Percentiles rank a stretch among this genome's conserved stretches.
phyloP scores from a whole-genome alignment of 2,888 invertebrate species.

The Taphrorychus bicolor region DNA sequence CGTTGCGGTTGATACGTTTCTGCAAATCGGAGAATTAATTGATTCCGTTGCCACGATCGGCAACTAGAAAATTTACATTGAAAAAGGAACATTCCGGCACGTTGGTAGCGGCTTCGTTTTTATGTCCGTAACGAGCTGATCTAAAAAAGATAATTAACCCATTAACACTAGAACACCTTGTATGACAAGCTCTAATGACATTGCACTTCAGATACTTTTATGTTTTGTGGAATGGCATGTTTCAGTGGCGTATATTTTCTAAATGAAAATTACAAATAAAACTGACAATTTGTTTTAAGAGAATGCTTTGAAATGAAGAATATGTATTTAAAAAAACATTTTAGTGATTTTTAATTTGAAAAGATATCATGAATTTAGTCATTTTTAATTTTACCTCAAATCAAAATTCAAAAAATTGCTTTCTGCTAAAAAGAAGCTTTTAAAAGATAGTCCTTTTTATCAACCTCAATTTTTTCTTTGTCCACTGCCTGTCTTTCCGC shows the following conservation, averaged over 20 bases:
- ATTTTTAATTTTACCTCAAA: too few relatives aligned
- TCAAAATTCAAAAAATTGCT: too few relatives aligned
- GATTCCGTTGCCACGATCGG: not conserved
- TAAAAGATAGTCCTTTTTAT: too few relatives aligned
- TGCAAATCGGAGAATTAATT: not conserved
- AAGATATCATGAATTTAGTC: too few relatives aligned
- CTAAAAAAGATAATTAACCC: conserved; percentile 19
- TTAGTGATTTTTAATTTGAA: too few relatives aligned
- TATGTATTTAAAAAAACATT: too few relatives aligned
- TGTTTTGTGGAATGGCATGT: not conserved
- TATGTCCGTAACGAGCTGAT: conserved; percentile 15
- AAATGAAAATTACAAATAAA: not conserved
- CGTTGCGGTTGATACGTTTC: not conserved
- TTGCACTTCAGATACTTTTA: not conserved
- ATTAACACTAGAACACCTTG: conserved; percentile 27
- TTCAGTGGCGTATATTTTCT: not conserved
- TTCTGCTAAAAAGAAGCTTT: too few relatives aligned
- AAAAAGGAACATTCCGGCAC: conserved; percentile 11
- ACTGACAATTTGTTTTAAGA: too few relatives aligned
- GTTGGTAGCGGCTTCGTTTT: conserved; percentile 10
- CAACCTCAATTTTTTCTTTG: too few relatives aligned
- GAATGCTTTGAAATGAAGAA: too few relatives aligned
- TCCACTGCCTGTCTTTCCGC: too few relatives aligned
- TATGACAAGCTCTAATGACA: conserved; percentile 15
- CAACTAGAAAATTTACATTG: not conserved